These are phyloP conservation scores for Eristalinus sepulchralis DNA, from an alignment of 2,888 invertebrate genomes.

Conservation along the genomic window DNA sequence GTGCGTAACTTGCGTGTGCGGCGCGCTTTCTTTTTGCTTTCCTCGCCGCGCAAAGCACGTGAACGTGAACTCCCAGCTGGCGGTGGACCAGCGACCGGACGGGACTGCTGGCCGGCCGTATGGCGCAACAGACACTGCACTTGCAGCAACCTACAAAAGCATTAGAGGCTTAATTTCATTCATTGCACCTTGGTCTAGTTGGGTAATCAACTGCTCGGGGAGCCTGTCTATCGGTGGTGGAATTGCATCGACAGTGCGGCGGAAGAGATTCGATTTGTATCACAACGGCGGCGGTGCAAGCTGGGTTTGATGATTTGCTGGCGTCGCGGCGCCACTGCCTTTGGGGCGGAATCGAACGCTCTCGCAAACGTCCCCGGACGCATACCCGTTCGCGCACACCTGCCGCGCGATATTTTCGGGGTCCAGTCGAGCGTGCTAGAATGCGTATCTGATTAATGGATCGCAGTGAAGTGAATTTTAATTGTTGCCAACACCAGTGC, in stretches of 20 bases:
- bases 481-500: constrained; percentile 55
- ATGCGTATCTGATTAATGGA: constrained; percentile 70
- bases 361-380: no score
- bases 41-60: neutral
- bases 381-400: neutral
- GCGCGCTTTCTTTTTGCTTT: neutral
- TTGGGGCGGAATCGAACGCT: neutral
- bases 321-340: neutral
- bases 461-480: constrained; percentile 45
- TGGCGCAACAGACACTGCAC: constrained; percentile 30
- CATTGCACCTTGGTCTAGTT: constrained; percentile 66
- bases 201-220: constrained; percentile 53
- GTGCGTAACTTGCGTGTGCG: constrained; percentile 7
- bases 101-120: neutral
- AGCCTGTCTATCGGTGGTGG: constrained; percentile 9
- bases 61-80: neutral
- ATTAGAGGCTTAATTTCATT: constrained; percentile 55
- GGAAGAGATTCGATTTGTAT: neutral
- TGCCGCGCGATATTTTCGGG: neutral
- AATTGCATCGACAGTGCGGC: neutral
- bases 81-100: neutral
- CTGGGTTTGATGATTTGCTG: neutral
- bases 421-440: constrained; percentile 54
- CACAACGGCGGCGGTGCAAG: neutral
- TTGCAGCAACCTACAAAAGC: constrained; percentile 52